These are phyloP conservation scores for Ichneumoninae sp. DNA, from an alignment of 2,888 invertebrate genomes.

Conservation along the genomic window DNA sequence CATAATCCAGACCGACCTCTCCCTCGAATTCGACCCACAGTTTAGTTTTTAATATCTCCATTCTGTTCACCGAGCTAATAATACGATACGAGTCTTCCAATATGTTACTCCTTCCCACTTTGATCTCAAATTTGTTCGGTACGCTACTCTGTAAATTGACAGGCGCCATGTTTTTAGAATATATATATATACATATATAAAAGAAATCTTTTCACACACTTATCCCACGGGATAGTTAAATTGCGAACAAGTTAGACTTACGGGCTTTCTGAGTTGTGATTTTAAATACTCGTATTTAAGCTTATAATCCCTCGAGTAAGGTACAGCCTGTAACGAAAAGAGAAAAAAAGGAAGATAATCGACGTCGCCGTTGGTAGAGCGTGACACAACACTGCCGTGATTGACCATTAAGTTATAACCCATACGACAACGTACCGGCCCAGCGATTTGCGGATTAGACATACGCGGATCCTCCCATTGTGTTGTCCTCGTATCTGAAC, in stretches of 20 bases:
- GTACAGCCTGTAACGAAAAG: conserved; percentile 89
- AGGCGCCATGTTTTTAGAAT: not conserved
- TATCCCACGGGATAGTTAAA: not conserved
- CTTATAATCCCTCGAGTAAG: conserved; percentile 99
- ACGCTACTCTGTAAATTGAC: conserved; percentile 91
- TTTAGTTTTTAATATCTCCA: conserved; percentile 98
- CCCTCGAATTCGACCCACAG: conserved; percentile 99
- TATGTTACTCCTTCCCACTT: conserved; percentile 95
- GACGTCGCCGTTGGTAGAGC: conserved; percentile 79
- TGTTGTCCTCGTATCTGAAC: conserved; percentile 95
- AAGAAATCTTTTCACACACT: not conserved
- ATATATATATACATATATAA: not conserved
- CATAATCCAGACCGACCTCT: conserved; percentile 98
- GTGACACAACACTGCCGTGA: conserved; percentile 85
- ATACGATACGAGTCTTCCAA: conserved; percentile 98
- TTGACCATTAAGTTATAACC: conserved; percentile 26
- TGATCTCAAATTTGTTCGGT: conserved; percentile 99
- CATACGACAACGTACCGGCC: conserved; percentile 87
- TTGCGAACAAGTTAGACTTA: conserved; percentile 84
- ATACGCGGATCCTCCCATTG: conserved; percentile 99
- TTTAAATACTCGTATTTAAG: conserved; percentile 99
- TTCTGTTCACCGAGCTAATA: conserved; percentile 95
- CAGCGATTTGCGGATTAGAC: conserved; percentile 98
- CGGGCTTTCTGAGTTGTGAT: conserved; percentile 97
- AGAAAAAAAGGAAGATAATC: conserved; percentile 67